Conservation (phyloP, 2,113 vertebrate species). For the Syngnathus typhle region DNA sequence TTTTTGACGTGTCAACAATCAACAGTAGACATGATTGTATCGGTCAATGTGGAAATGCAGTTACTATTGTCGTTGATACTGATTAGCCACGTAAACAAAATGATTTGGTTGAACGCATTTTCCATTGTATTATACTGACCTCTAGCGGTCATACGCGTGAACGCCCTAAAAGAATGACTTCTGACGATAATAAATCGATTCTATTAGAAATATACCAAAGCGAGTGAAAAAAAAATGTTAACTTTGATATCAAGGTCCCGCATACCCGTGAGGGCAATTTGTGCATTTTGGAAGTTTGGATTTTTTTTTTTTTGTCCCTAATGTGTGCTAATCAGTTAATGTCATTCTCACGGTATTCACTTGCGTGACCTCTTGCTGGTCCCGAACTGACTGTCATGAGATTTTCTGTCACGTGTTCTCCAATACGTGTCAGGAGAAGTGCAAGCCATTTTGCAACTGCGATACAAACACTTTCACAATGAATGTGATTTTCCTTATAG, state of each 20-base stretch:
- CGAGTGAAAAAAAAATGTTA: no score
- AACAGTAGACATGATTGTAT: no score
- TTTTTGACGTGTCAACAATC: no score
- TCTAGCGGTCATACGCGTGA: conserved; percentile 9
- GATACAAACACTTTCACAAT: no score
- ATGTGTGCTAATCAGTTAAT: neutral
- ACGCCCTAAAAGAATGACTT: neutral
- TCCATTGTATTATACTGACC: conserved; percentile 10
- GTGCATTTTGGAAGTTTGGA: neutral
- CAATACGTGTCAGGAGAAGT: neutral
- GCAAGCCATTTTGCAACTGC: no score
- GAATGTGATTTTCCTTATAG: no score
- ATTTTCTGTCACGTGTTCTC: conserved; percentile 12
- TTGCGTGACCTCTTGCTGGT: conserved; percentile 8
- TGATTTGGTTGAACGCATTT: no score
- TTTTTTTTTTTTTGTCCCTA: neutral
- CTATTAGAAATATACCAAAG: no score
- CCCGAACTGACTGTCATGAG: conserved; percentile 1
- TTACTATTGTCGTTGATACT: no score
- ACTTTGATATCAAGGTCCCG: neutral
- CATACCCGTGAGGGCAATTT: neutral
- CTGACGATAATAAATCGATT: no score
- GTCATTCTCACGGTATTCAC: neutral
- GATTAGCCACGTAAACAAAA: no score
- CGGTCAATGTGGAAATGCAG: no score